Evolutionary conservation across 2,113 vertebrate species (phyloP).

Genomic region (Egretta garzetta): DNA sequence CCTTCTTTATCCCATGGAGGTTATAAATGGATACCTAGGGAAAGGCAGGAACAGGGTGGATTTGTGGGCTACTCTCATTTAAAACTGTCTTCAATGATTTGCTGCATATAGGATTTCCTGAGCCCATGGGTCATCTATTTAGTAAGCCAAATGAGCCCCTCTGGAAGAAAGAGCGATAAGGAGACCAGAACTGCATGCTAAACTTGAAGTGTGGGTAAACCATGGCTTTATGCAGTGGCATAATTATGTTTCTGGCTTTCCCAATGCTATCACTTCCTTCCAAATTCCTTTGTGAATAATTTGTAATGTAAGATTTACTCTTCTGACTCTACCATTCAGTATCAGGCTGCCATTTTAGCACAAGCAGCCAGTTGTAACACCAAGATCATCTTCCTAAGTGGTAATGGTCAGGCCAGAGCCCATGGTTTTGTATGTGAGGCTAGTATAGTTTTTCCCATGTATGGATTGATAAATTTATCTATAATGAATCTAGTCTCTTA

Average conservation of each 20-base stretch:
- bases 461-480: background rate
- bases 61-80: background rate
- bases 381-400: background rate
- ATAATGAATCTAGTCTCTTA: background rate
- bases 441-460: background rate
- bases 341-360: background rate
- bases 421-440: background rate
- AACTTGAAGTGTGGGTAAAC: background rate
- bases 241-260: background rate
- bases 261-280: fast-evolving
- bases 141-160: background rate
- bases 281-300: background rate
- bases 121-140: background rate
- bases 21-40: background rate
- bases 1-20: background rate
- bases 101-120: background rate
- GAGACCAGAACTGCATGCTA: background rate
- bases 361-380: background rate
- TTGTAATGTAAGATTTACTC: background rate
- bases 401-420: background rate
- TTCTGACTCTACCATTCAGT: background rate
- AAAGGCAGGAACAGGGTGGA: background rate
- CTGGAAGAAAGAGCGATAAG: background rate
- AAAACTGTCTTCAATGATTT: background rate
- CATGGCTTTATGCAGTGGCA: background rate